These are phyloP conservation scores for Platyscelio sp. DNA, from an alignment of 2,888 invertebrate genomes.

Conservation along the genomic window DNA sequence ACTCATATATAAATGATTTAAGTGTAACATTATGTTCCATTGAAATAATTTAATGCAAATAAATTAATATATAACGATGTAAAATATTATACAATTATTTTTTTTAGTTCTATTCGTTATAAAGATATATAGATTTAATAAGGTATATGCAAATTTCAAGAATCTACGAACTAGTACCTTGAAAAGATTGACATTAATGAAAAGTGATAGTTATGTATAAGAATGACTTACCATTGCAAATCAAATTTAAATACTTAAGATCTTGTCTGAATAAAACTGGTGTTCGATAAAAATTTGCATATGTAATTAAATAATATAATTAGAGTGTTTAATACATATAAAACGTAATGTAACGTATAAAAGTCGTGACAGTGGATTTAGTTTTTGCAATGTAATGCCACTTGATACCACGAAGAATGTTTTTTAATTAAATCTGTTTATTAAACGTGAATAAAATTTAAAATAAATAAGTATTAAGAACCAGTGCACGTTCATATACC, in stretches of 20 bases:
- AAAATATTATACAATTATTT: too few species aligned
- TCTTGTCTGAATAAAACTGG: constrained; percentile 52
- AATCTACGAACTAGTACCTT: constrained; percentile 71
- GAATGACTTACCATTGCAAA: constrained; percentile 10
- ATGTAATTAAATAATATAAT: constrained; percentile 79
- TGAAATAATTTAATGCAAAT: too few species aligned
- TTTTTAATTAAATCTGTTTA: not conserved
- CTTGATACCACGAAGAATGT: constrained; percentile 53
- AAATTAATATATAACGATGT: too few species aligned
- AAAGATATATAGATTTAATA: constrained; percentile 46
- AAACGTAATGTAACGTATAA: constrained; percentile 63
- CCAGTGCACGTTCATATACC: constrained; percentile 40
- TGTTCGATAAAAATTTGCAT: constrained; percentile 77
- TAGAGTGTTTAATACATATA: constrained; percentile 56
- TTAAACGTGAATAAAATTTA: too few species aligned
- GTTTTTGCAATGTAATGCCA: constrained; percentile 61
- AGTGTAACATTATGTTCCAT: too few species aligned
- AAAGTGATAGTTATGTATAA: constrained; percentile 70
- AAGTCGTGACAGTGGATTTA: constrained; percentile 64
- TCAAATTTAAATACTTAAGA: constrained; percentile 46
- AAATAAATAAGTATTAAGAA: constrained; percentile 14
- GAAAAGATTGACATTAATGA: constrained; percentile 73
- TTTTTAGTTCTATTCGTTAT: too few species aligned
- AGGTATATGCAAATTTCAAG: constrained; percentile 65
- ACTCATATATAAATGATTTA: too few species aligned